phyloP scores from a whole-genome alignment of 2,113 vertebrate species.

The Platichthys flesus region DNA sequence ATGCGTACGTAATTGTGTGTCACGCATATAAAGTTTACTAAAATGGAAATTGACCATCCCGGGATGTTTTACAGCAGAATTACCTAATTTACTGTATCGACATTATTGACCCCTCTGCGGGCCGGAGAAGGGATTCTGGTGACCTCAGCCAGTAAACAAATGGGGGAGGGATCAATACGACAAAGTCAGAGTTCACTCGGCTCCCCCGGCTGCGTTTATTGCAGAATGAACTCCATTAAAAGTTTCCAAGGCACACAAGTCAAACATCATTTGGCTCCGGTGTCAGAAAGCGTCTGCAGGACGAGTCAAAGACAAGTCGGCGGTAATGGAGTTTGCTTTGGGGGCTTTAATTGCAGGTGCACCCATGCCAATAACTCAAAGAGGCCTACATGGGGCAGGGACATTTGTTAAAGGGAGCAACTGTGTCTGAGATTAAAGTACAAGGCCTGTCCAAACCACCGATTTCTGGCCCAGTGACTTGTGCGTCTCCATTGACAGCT shows the following conservation, averaged over 20 bases:
- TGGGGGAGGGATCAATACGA: constrained; percentile 73
- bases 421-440: constrained; percentile 61
- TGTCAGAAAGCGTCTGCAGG: constrained; percentile 46
- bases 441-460: constrained; percentile 30
- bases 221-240: constrained; percentile 76
- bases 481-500: constrained; percentile 48
- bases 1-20: constrained; percentile 71
- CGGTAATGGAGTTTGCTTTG: constrained; percentile 71
- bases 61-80: constrained; percentile 83
- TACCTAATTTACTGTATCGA: constrained; percentile 85
- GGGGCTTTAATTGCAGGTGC: constrained; percentile 70
- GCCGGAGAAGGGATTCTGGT: constrained; percentile 72
- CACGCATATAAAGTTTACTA: constrained; percentile 80
- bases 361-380: constrained; percentile 50
- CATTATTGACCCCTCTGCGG: constrained; percentile 79
- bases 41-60: constrained; percentile 78
- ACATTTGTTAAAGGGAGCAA: constrained; percentile 47
- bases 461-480: constrained; percentile 35
- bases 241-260: constrained; percentile 77
- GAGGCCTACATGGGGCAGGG: not conserved
- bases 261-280: constrained; percentile 77
- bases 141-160: constrained; percentile 77
- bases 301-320: constrained; percentile 45
- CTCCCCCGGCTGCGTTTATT: constrained; percentile 75
- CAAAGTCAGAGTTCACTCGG: constrained; percentile 81